Percentiles rank a stretch among this genome's conserved stretches.
These are phyloP conservation scores for Subacronicta megacephala DNA, from an alignment of 2,888 invertebrate genomes.

Conservation along the genomic window DNA sequence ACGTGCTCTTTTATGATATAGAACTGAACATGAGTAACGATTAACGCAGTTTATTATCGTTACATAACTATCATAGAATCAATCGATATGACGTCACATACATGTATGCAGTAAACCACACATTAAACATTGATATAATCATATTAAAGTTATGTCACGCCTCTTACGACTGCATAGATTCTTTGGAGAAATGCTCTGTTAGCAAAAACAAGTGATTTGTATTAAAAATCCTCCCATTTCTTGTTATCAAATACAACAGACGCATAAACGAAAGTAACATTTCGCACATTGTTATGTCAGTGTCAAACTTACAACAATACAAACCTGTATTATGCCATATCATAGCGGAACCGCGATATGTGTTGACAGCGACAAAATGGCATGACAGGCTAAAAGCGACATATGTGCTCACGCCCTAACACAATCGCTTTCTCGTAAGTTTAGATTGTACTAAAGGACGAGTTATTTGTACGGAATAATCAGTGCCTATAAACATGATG, in stretches of 20 bases:
- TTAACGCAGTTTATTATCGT: conserved; percentile 7
- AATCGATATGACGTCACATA: not conserved
- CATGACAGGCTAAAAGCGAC: conserved; percentile 40
- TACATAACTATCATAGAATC: conserved; percentile 14
- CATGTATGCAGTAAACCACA: conserved; percentile 5
- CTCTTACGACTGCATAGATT: not conserved
- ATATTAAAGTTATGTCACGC: not conserved
- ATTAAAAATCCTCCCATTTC: conserved; percentile 1
- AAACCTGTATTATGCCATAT: conserved; percentile 50
- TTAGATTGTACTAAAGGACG: conserved; percentile 60
- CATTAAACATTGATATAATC: conserved; percentile 9
- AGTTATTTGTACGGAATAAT: conserved; percentile 28
- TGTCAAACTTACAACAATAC: conserved; percentile 42
- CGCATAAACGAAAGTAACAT: conserved; percentile 13
- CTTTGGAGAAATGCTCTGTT: not conserved
- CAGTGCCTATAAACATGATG: conserved; percentile 1
- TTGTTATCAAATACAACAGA: conserved; percentile 14
- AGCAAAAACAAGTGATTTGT: not conserved
- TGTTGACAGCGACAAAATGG: conserved; percentile 43
- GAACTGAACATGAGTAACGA: conserved; percentile 8
- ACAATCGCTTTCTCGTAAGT: conserved; percentile 71
- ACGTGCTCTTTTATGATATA: conserved; percentile 34
- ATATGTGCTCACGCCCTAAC: conserved; percentile 48
- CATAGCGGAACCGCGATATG: conserved; percentile 35
- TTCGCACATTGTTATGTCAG: conserved; percentile 37